These are phyloP conservation scores for Myrmophylax atrothorax DNA, from an alignment of 2,113 vertebrate species.

Conservation along the genomic window DNA sequence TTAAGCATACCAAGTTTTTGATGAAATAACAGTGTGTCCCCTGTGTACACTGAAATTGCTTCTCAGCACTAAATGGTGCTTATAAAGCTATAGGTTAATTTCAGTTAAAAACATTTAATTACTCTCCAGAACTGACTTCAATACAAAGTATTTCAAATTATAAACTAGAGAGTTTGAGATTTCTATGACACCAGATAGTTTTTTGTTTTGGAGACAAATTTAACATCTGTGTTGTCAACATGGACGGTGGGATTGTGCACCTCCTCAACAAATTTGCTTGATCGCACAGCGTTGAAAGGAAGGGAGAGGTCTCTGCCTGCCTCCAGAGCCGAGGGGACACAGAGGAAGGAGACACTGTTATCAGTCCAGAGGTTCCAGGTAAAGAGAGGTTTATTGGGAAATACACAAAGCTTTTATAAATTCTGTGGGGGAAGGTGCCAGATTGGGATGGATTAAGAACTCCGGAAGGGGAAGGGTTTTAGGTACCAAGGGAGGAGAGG, in stretches of 20 bases:
- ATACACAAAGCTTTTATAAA: no score
- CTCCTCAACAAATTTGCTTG: fast-evolving
- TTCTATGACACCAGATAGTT: not conserved
- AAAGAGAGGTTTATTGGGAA: no score
- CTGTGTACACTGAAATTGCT: slow-evolving; percentile 45
- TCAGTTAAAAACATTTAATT: slow-evolving; percentile 70
- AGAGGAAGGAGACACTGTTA: no score
- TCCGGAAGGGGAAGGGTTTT: no score
- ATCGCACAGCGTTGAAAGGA: no score
- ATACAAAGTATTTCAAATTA: slow-evolving; percentile 49
- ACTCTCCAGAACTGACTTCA: slow-evolving; percentile 22
- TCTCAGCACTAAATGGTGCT: slow-evolving; percentile 1
- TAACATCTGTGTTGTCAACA: not conserved
- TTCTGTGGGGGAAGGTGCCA: no score
- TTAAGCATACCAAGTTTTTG: slow-evolving; percentile 16
- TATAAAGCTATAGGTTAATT: slow-evolving; percentile 60
- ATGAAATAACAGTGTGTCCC: slow-evolving; percentile 51
- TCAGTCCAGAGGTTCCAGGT: no score
- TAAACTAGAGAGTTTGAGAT: not conserved
- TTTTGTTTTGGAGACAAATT: not conserved
- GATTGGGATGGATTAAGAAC: no score
- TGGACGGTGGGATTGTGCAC: not conserved
- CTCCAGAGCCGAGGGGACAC: no score
- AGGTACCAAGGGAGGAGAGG: no score
- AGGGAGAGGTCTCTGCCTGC: no score